Conservation (phyloP, 2,888 invertebrate genomes). For the Andrena dorsata region DNA sequence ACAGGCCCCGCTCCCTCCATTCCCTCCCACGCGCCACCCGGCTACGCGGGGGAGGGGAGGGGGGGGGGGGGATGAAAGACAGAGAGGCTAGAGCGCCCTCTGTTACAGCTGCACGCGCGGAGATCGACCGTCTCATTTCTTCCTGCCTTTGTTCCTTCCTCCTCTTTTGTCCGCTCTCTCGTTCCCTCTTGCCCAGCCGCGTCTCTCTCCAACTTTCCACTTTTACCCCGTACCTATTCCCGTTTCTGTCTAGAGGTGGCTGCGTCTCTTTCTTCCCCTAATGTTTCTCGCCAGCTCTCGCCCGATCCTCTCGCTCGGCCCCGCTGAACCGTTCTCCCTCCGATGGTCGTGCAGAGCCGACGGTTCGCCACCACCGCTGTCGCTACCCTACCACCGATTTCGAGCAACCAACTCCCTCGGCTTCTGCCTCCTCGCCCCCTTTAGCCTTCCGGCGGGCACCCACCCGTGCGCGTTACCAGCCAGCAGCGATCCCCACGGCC, state of each 20-base stretch:
- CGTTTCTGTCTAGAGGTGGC: slow-evolving; percentile 6
- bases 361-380: slow-evolving; percentile 68
- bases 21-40: background rate
- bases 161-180: slow-evolving; percentile 8
- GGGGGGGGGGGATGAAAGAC: background rate
- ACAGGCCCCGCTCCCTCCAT: slow-evolving; percentile 1
- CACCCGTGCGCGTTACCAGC: slow-evolving; percentile 74
- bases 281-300: slow-evolving; percentile 16
- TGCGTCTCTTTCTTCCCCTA: slow-evolving; percentile 28
- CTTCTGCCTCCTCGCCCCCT: slow-evolving; percentile 62
- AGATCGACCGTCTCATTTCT: slow-evolving; percentile 39
- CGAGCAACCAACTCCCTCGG: slow-evolving; percentile 68
- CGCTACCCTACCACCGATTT: slow-evolving; percentile 71
- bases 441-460: slow-evolving; percentile 64
- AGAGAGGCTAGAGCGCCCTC: slow-evolving; percentile 37
- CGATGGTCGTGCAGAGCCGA: slow-evolving; percentile 58
- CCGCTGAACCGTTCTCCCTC: slow-evolving; percentile 41
- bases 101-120: slow-evolving; percentile 46
- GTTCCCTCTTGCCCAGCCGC: slow-evolving; percentile 2
- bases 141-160: background rate
- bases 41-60: background rate
- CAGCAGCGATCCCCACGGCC: slow-evolving; percentile 79
- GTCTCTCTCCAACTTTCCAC: slow-evolving; percentile 47
- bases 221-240: slow-evolving; percentile 22
- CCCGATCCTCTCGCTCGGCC: slow-evolving; percentile 46